Percentiles rank a stretch among this genome's conserved stretches.
Conservation (phyloP, 2,888 invertebrate species). For the Molorchus minor region DNA sequence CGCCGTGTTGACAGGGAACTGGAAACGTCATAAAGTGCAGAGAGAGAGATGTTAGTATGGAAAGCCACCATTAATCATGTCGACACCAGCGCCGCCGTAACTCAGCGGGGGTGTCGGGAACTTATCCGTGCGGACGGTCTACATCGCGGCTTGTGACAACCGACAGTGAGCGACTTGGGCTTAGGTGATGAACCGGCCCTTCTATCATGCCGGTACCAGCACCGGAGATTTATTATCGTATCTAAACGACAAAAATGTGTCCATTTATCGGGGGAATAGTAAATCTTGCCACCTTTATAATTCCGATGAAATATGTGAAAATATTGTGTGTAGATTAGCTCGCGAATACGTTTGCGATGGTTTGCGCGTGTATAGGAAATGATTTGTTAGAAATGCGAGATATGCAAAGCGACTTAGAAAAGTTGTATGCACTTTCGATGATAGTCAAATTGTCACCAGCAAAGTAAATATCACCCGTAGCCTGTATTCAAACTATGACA, state of each 20-base stretch:
- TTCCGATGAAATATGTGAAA: slow-evolving; percentile 20
- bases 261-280: slow-evolving; percentile 23
- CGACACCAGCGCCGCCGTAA: slow-evolving; percentile 37
- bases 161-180: slow-evolving; percentile 12
- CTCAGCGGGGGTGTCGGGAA: slow-evolving; percentile 12
- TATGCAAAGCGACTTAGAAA: too few species aligned
- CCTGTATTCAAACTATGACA: too few species aligned
- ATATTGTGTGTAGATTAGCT: slow-evolving; percentile 16
- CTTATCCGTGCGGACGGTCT: slow-evolving; percentile 13
- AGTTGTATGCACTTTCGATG: too few species aligned
- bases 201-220: slow-evolving; percentile 23
- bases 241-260: slow-evolving; percentile 18
- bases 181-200: slow-evolving; percentile 13
- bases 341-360: neutral
- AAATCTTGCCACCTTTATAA: slow-evolving; percentile 21
- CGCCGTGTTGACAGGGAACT: slow-evolving; percentile 46
- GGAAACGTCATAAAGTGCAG: slow-evolving; percentile 51
- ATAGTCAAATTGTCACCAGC: too few species aligned
- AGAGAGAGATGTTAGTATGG: slow-evolving; percentile 44
- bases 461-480: too few species aligned
- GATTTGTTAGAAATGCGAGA: too few species aligned
- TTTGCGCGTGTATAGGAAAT: too few species aligned
- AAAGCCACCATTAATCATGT: slow-evolving; percentile 51
- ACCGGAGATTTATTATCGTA: slow-evolving; percentile 20
- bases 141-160: slow-evolving; percentile 5